These are phyloP conservation scores for Sphecodes monilicornis DNA, from an alignment of 2,888 invertebrate genomes.

Conservation along the genomic window DNA sequence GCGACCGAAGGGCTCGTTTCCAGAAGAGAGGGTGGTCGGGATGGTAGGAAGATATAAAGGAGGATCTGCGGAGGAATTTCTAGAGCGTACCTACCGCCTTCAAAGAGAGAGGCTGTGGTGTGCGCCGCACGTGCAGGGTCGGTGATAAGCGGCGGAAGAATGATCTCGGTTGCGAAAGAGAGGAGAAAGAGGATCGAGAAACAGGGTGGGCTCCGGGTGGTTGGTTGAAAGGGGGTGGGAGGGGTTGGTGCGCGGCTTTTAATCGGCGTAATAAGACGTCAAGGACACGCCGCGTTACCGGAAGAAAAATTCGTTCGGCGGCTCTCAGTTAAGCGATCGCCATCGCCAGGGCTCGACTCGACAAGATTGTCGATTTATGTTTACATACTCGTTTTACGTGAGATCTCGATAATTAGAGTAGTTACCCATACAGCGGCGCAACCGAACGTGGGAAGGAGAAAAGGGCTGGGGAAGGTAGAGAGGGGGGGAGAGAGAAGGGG, in stretches of 20 bases:
- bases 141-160: slow-evolving; percentile 53
- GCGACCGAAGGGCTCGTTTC: slow-evolving; percentile 20
- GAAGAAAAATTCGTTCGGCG: slow-evolving; percentile 67
- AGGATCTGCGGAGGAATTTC: slow-evolving; percentile 23
- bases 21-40: slow-evolving; percentile 14
- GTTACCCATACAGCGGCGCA: slow-evolving; percentile 60
- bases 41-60: slow-evolving; percentile 40
- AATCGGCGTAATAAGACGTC: slow-evolving; percentile 70
- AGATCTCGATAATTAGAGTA: slow-evolving; percentile 73
- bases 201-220: background rate
- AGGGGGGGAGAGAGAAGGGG: slow-evolving; percentile 5
- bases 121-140: slow-evolving; percentile 49
- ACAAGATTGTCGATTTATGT: slow-evolving; percentile 73
- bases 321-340: slow-evolving; percentile 67
- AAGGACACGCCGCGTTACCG: slow-evolving; percentile 56
- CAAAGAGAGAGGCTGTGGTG: slow-evolving; percentile 14
- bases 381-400: slow-evolving; percentile 74
- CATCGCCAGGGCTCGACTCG: slow-evolving; percentile 53
- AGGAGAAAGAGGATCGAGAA: background rate
- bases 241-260: slow-evolving; percentile 42
- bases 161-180: slow-evolving; percentile 20
- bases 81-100: slow-evolving; percentile 44
- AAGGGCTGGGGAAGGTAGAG: background rate
- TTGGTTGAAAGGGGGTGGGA: background rate
- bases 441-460: slow-evolving; percentile 8